Evolutionary conservation across 2,113 vertebrate genomes (phyloP).

Genomic region (Ploceus nigricollis): DNA sequence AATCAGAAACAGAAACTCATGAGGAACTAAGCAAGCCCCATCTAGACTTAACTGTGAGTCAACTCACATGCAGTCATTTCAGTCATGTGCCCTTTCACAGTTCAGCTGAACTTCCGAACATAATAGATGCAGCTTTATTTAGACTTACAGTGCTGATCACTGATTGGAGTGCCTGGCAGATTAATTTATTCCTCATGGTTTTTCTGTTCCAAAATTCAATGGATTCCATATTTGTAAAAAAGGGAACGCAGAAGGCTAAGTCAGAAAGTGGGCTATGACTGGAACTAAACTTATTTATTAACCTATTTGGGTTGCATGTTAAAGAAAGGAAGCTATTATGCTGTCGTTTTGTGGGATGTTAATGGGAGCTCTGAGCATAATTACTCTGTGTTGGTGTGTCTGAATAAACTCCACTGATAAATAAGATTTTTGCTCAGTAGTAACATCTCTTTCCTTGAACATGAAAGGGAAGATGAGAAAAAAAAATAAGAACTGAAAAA

Average conservation of each 20-base stretch:
- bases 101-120: conserved; percentile 59
- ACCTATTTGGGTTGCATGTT: conserved; percentile 44
- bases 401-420: conserved; percentile 61
- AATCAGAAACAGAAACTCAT: conserved; percentile 13
- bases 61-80: conserved; percentile 46
- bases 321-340: conserved; percentile 70
- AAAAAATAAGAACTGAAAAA: too few species aligned
- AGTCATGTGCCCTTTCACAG: conserved; percentile 60
- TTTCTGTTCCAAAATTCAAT: conserved; percentile 65
- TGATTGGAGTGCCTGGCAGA: conserved; percentile 53
- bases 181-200: conserved; percentile 60
- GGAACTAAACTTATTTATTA: conserved; percentile 55
- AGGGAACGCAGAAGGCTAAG: conserved; percentile 38
- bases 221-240: conserved; percentile 58
- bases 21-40: conserved; percentile 11
- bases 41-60: conserved; percentile 44
- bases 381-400: conserved; percentile 51
- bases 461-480: background rate
- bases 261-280: conserved; percentile 59
- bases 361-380: conserved; percentile 64
- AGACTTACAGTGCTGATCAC: conserved; percentile 26
- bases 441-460: background rate
- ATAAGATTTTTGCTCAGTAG: conserved; percentile 40
- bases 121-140: conserved; percentile 63
- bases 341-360: conserved; percentile 27